Evolutionary conservation across 35 echinoderm and acorn worm species (phyloP).

Genomic region (Holothuria glaberrima): DNA sequence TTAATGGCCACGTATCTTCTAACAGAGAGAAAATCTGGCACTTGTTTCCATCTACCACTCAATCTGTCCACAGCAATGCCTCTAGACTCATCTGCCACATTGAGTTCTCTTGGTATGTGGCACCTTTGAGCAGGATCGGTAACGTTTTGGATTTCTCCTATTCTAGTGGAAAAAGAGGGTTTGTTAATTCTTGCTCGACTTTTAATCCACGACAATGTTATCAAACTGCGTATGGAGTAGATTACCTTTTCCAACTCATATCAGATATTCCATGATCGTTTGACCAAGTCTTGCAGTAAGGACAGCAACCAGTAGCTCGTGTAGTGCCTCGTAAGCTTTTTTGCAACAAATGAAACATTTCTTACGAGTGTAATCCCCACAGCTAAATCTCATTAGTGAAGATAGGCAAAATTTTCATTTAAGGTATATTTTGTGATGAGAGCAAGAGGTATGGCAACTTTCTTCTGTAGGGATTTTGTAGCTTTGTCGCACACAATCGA

Average conservation of each 20-base stretch:
- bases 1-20: conserved; percentile 64
- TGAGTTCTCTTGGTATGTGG: conserved; percentile 55
- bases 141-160: conserved; percentile 69
- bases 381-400: too few relatives aligned
- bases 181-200: conserved; percentile 51
- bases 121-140: conserved; percentile 45
- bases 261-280: conserved; percentile 34
- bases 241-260: conserved; percentile 4
- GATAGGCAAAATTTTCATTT: too few relatives aligned
- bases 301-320: conserved; percentile 59
- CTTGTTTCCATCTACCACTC: conserved; percentile 47
- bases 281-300: conserved; percentile 51
- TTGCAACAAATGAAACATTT: too few relatives aligned
- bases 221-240: conserved; percentile 61
- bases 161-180: conserved; percentile 69
- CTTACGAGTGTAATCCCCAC: too few relatives aligned
- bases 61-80: conserved; percentile 31
- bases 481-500: too few relatives aligned
- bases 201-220: conserved; percentile 59
- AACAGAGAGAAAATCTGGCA: conserved; percentile 58
- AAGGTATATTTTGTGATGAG: too few relatives aligned
- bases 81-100: conserved; percentile 71
- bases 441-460: too few relatives aligned
- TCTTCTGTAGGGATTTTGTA: too few relatives aligned
- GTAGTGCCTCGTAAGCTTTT: too few relatives aligned